Evolutionary conservation across 2,797 vertebrate genomes (phyloP), one percentile per base, ranked within the genome.

Genomic region (Halcyon badia): DNA sequence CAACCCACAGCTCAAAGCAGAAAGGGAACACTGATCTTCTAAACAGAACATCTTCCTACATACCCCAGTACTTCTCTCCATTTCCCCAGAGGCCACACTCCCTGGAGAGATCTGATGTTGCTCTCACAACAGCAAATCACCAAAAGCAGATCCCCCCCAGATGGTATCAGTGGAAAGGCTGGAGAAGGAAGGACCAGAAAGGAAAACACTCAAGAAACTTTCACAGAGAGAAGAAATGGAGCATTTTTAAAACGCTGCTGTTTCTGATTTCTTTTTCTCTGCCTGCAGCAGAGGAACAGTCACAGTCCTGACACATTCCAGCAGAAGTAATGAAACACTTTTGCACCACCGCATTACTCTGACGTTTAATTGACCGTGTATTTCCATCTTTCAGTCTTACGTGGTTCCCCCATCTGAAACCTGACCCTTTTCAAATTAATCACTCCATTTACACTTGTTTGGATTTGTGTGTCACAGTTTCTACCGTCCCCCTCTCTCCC

Each of bases 311-410:
- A 89, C 68, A 73, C 21, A 7, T 78, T 84, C 65, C 3, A 4
- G 58, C 30, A 93, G 58, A 78, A 87, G 51, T 88, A 89, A 89
- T 73, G 80, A 90, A 91, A 73, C 70, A 73, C 68, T 82, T 91
- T 56, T 54, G 41, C 84, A 82, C 46, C 85, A 90, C 54, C 76
- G 46, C 51, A 69, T 82, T 94, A 85, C 58, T 76, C 65, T 79
- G 62, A 91, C 85, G 81, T 95, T 95, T 91, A 87, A 94, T 26
- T 95, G 85, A 90, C 70, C 31, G 9, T 8, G 3, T 56, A 70
- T 89, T 89, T 94, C 69, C 90, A 90, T 64, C 78, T 83, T 73
- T 78, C 57, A 83, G 42, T 80, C 80, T 87, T 52, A 41, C 48
- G 35, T 3, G 14, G 62, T 90, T 93, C 51, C 48, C 85, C 44